Base-by-base conservation (phyloP, 2,888 invertebrate species). In the Diloba caeruleocephala region DNA sequence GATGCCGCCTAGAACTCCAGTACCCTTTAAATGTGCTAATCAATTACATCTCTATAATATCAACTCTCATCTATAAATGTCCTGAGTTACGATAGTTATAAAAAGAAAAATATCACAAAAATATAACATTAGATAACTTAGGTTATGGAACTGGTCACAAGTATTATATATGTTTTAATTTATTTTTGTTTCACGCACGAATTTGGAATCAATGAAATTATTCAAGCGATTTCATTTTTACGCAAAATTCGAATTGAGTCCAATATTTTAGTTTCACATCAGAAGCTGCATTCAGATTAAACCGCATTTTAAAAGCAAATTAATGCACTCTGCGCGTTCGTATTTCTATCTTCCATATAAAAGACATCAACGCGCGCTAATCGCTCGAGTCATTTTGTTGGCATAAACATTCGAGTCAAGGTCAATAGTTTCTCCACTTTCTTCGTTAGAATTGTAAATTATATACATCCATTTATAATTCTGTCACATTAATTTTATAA, bases 361-460 rank as follows among this genome's bases (percentile, higher is more conserved):
- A 84, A 82, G 83, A 83, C 74, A 74, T 82, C 77, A 81, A 84
- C 81, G 83, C 76, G 75, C 65, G 62, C 55, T 45, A 41, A 43
- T 44, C 41, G 13, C 50, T 34, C 14, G 34, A 10, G 14, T 45
- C 42, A 31, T 61, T 54, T 65, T 37, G 23, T 26, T 33, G 28
- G n/a, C 26, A 10, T n/a, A 25, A 61, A 55, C 19, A 43, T 55
- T 17, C 10, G 15, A 59, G 71, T 68, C 75, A 76, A 78, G 75
- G 75, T 65, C 63, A 58, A 25, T 10, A 48, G 53, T 71, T 66
- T 74, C 71, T 53, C 66, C 45, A 45, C 71, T 73, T 67, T 71
- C 74, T 50, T 63, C 50, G 10, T 39, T 46, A 46, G 56, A 36
- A 57, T 50, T 53, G 36, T 29, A 44, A 60, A 49, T 61, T n/a